These are phyloP conservation scores for Stichopus chloronotus DNA, from an alignment of 35 echinoderm and acorn worm species.

Conservation along the genomic window DNA sequence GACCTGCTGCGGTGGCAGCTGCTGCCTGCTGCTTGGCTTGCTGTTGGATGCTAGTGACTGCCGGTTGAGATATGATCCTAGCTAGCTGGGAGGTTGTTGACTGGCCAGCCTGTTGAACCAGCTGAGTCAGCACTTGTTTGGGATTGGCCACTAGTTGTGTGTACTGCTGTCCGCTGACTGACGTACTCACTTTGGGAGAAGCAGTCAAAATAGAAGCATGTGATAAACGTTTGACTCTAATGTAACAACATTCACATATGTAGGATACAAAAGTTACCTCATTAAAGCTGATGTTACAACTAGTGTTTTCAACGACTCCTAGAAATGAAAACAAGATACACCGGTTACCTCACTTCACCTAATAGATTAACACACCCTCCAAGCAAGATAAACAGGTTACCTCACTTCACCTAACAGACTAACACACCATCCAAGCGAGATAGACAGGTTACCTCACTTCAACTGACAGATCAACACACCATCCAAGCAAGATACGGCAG, in stretches of 20 bases:
- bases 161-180: slow-evolving; percentile 30
- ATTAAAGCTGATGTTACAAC: too few species aligned
- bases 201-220: slow-evolving; percentile 69
- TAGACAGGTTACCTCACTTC: too few species aligned
- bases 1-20: background rate
- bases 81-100: slow-evolving; percentile 58
- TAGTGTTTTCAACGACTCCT: too few species aligned
- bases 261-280: too few species aligned
- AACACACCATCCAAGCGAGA: too few species aligned
- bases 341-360: too few species aligned
- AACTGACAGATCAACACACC: too few species aligned
- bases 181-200: slow-evolving; percentile 66
- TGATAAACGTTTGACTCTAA: background rate
- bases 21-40: slow-evolving; percentile 47
- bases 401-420: too few species aligned
- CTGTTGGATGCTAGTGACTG: slow-evolving; percentile 43
- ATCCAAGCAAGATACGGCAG: too few species aligned
- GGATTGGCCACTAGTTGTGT: slow-evolving; percentile 52
- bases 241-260: background rate
- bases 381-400: too few species aligned
- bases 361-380: too few species aligned
- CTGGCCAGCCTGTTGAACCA: slow-evolving; percentile 59
- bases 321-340: too few species aligned
- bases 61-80: slow-evolving; percentile 64
- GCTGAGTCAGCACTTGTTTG: slow-evolving; percentile 77